phyloP scores from a whole-genome alignment of 2,797 vertebrate genomes.

The Graptemys geographica region DNA sequence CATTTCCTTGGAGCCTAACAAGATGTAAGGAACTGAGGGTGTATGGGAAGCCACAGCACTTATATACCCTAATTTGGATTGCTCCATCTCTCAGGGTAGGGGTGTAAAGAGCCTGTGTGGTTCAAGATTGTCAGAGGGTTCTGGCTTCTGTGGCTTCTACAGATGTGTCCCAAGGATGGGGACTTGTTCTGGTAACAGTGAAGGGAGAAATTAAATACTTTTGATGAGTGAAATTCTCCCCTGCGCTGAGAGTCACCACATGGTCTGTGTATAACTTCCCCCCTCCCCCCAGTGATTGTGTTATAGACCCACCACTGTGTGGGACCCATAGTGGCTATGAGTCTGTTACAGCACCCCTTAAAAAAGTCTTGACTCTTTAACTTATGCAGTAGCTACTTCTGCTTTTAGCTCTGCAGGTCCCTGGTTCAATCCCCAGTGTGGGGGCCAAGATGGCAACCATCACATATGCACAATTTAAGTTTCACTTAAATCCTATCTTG shows the following conservation, averaged over 20 bases:
- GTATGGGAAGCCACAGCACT: background rate
- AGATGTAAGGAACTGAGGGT: background rate
- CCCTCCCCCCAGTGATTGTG: background rate
- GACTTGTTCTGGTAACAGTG: background rate
- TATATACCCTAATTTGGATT: background rate
- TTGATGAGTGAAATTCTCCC: background rate
- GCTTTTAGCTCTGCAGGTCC: background rate
- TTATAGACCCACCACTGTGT: background rate
- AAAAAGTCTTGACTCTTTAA: background rate
- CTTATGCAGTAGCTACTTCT: background rate
- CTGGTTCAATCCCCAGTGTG: background rate
- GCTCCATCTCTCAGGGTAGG: background rate
- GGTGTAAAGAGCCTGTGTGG: background rate
- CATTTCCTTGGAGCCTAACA: background rate
- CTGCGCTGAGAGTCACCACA: background rate
- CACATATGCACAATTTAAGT: background rate
- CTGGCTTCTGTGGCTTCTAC: background rate
- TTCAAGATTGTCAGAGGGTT: background rate
- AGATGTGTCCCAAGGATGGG: accelerated
- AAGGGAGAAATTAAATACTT: background rate
- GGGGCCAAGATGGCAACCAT: background rate
- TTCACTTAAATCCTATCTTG: background rate
- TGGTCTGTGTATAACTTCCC: background rate
- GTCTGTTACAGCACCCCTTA: background rate
- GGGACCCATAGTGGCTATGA: background rate